Conservation (phyloP, 92 coral and sea anemone genomes). For the Heteractis magnifica region DNA sequence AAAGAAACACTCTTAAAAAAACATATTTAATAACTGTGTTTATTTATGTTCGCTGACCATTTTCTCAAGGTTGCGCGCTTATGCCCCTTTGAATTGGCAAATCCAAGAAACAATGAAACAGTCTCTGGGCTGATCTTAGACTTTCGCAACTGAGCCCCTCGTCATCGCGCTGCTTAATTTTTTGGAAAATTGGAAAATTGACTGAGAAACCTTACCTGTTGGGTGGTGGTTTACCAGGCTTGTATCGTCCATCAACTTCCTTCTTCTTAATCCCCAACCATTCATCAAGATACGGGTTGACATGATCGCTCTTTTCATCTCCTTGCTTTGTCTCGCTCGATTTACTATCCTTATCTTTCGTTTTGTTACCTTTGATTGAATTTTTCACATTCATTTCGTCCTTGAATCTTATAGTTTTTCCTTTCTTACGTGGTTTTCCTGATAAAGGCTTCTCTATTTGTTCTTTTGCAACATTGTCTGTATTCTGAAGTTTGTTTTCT, state of each 20-base stretch:
- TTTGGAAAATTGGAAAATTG: too few relatives aligned
- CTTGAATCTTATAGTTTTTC: constrained; percentile 56
- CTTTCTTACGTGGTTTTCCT: constrained; percentile 48
- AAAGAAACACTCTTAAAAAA: neutral
- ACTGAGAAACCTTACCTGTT: constrained; percentile 62
- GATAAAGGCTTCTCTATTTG: constrained; percentile 35
- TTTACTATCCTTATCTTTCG: constrained; percentile 31
- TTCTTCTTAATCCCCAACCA: constrained; percentile 78
- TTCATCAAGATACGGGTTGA: constrained; percentile 72
- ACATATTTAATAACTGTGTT: neutral
- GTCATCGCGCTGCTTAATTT: neutral
- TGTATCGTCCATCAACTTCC: constrained; percentile 77
- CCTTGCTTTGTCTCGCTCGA: constrained; percentile 41
- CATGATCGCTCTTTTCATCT: constrained; percentile 57
- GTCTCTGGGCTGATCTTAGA: too few relatives aligned
- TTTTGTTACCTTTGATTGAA: constrained; percentile 19
- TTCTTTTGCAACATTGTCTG: neutral
- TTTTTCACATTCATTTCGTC: constrained; percentile 46
- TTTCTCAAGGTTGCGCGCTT: too few relatives aligned
- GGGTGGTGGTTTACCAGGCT: constrained; percentile 90
- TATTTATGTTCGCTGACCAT: neutral
- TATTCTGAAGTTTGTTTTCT: neutral
- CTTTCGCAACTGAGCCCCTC: too few relatives aligned
- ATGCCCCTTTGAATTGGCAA: too few relatives aligned
- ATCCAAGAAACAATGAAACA: too few relatives aligned